A percentile compares a stretch with the other conserved stretches of the same genome.
Conservation (phyloP, 2,113 vertebrate species). For the Plestiodon gilberti region DNA sequence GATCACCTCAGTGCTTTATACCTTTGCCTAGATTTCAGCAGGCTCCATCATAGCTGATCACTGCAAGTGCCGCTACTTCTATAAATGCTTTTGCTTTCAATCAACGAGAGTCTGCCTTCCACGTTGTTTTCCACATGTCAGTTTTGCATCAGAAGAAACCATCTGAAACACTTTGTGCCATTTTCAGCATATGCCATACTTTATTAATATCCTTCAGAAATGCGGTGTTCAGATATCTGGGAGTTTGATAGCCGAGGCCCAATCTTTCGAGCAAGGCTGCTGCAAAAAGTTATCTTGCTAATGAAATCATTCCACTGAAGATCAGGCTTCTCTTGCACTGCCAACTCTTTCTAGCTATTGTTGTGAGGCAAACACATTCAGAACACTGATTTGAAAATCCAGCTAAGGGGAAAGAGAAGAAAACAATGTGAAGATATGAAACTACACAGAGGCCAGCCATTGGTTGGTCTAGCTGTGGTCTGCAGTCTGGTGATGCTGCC, state of each 20-base stretch:
- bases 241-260: not conserved
- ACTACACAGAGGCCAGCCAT: too few relatives aligned
- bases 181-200: not conserved
- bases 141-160: not conserved
- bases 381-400: not conserved
- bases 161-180: not conserved
- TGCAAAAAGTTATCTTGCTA: not conserved
- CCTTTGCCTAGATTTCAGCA: not conserved
- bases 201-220: slow-evolving; percentile 17
- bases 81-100: not conserved
- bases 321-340: slow-evolving; percentile 10
- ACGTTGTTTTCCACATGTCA: not conserved
- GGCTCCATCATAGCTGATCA: not conserved
- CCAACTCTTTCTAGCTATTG: not conserved
- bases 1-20: not conserved
- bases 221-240: not conserved
- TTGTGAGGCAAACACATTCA: not conserved
- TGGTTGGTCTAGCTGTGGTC: too few relatives aligned
- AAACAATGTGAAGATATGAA: not conserved
- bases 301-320: slow-evolving; percentile 17
- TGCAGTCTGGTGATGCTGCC: too few relatives aligned
- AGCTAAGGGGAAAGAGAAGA: not conserved
- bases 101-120: not conserved
- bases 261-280: not conserved
- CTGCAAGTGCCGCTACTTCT: not conserved